phyloP scores from a whole-genome alignment of 1,140 invertebrate species.

The Penaeus vannamei region DNA sequence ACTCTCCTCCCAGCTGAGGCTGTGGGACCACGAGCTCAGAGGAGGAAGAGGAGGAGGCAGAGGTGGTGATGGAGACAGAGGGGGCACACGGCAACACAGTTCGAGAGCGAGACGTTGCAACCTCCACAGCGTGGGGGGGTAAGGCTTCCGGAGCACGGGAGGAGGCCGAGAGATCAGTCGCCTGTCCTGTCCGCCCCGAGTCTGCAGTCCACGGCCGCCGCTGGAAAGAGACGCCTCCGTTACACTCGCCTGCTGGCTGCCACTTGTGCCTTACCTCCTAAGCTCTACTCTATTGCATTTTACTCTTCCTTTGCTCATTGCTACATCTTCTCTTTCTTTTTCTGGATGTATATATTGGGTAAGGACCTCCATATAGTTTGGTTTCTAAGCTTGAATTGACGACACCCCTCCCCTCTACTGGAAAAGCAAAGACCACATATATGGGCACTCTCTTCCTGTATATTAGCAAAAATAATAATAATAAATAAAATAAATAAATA shows the following conservation, averaged over 20 bases:
- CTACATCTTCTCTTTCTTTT: neutral
- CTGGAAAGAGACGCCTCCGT: constrained; percentile 61
- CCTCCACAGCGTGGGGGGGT: neutral
- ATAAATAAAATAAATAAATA: no score
- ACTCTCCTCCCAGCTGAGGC: neutral
- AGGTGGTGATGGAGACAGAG: neutral
- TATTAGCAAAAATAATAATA: no score
- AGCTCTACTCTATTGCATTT: neutral
- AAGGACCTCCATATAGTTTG: no score
- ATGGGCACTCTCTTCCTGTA: no score
- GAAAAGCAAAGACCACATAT: no score
- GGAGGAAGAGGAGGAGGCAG: no score
- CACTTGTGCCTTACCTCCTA: constrained; percentile 32
- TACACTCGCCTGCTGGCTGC: constrained; percentile 54
- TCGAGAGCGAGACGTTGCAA: neutral
- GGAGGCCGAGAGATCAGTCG: constrained; percentile 41
- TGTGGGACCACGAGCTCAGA: no score
- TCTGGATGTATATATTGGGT: neutral
- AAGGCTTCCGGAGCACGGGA: neutral
- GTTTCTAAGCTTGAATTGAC: no score
- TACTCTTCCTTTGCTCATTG: neutral
- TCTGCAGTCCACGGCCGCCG: constrained; percentile 58
- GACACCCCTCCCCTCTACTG: no score
- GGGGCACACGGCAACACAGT: constrained; percentile 5
- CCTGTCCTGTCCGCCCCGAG: constrained; percentile 32